Percentiles rank a stretch among this genome's conserved stretches.
Evolutionary conservation across 2,797 vertebrate species (phyloP).

Genomic region (Microctenopoma lineatum): DNA sequence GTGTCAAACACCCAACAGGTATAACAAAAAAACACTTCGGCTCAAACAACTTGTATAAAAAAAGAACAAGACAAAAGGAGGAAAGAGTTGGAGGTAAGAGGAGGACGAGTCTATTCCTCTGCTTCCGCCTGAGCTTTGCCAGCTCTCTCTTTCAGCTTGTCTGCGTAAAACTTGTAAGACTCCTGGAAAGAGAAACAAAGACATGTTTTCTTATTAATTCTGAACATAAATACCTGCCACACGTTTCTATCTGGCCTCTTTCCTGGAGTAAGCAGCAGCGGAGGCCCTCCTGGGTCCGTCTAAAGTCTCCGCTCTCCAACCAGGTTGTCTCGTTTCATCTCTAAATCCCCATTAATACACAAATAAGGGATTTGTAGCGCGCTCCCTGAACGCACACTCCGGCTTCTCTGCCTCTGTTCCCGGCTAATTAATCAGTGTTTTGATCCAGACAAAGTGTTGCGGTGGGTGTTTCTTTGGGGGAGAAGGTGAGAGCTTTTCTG

Average conservation of each 20-base stretch:
- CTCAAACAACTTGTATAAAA: conserved; percentile 58
- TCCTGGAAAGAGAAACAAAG: conserved; percentile 80
- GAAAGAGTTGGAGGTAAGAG: conserved; percentile 3
- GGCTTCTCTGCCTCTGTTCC: conserved; percentile 47
- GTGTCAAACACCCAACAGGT: conserved; percentile 37
- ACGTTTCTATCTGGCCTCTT: conserved; percentile 15
- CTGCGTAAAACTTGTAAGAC: conserved; percentile 86
- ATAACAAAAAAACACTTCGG: conserved; percentile 52
- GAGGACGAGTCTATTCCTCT: conserved; percentile 55
- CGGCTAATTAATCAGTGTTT: conserved; percentile 73
- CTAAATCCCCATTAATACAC: conserved; percentile 77
- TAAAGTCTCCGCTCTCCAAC: conserved; percentile 63
- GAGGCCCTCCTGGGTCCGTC: conserved; percentile 54
- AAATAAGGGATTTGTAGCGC: conserved; percentile 74
- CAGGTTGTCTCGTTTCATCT: conserved; percentile 77
- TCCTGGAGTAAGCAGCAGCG: conserved; percentile 32
- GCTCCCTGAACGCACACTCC: conserved; percentile 60
- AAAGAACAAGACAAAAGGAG: conserved; percentile 26
- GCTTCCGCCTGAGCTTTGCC: conserved; percentile 28
- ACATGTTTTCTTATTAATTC: conserved; percentile 5
- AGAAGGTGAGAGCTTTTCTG: conserved; percentile 56
- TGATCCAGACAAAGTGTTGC: conserved; percentile 68
- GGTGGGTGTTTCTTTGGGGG: conserved; percentile 30
- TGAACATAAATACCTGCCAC: conserved; percentile 1
- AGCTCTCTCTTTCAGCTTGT: conserved; percentile 78